Evolutionary conservation across 2,888 invertebrate genomes (phyloP), one percentile per base, ranked within the genome.

Genomic region (Xanthorhoe spadicearia): DNA sequence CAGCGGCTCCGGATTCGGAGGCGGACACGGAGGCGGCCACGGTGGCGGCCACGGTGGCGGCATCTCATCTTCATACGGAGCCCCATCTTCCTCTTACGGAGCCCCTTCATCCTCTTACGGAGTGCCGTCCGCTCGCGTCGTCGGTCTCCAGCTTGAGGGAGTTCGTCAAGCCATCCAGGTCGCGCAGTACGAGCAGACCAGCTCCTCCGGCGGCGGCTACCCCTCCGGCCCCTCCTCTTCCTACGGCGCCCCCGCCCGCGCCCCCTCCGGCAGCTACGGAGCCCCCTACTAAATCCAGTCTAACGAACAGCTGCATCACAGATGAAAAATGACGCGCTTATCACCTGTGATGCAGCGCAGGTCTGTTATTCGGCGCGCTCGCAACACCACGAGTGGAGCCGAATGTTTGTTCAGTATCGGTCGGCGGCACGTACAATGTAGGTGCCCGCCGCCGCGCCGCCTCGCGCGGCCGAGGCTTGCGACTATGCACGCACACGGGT

Each of bases 131-230:
- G 85, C 85, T 74, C 95, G 96, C 77, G 97, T 97, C 63, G 96
- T 97, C 75, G 97, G 97, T 74, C 96, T 97, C 88, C 96, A 97
- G 89, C 95, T 97, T 72, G 97, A 97, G 80, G 97, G 96, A 72
- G 96, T 97, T 81, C 96, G 96, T 81, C 97, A 97, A 80, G 97
- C 97, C 77, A 96, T 97, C 90, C 97, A 97, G 87, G 97, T 97
- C 72, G 97, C 97, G 51, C 97, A 97, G 82, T 97, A 95, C 94
- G 94, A 96, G 77, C 97, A 97, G 91, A 93, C 86, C 90, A 94
- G 77, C 67, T 82, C 83, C 52, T 79, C 83, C 62, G 86, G 90
- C 92, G 68, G 94, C 91, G 71, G 95, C 94, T 92, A 94, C 94
- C 69, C 68, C 54, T 82, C 83, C 57, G 79, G 77, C 15, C 69